Conservation (phyloP, 2,797 vertebrate species). For the Poecilia picta region DNA sequence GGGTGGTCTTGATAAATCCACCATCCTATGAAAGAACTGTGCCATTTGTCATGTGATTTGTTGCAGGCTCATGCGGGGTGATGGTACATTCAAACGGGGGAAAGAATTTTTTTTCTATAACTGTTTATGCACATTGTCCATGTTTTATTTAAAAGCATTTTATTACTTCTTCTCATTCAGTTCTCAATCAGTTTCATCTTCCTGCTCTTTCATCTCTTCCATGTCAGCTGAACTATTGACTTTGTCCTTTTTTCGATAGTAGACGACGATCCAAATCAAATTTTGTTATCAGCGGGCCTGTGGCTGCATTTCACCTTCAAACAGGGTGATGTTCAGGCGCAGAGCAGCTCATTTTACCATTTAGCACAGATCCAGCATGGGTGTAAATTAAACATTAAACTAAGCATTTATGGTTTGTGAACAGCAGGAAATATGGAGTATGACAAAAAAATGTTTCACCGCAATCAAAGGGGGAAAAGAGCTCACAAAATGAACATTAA, state of each 20-base stretch:
- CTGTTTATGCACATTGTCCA: slow-evolving; percentile 1
- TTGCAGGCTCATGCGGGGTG: slow-evolving; percentile 20
- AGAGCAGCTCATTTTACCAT: slow-evolving; percentile 21
- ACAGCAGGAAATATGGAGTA: neutral
- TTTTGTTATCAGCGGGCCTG: slow-evolving; percentile 43
- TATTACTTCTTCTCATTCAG: slow-evolving; percentile 12
- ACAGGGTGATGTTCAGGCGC: neutral
- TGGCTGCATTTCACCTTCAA: slow-evolving; percentile 54
- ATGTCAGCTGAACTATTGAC: slow-evolving; percentile 41
- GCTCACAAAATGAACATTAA: neutral
- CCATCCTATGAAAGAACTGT: slow-evolving; percentile 26
- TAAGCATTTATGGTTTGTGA: slow-evolving; percentile 5
- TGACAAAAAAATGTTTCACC: neutral
- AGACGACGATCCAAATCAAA: slow-evolving; percentile 24
- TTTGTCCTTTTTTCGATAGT: slow-evolving; percentile 46
- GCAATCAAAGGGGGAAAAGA: neutral
- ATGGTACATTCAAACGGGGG: slow-evolving; percentile 30
- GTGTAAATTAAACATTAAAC: slow-evolving; percentile 3
- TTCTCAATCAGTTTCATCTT: neutral
- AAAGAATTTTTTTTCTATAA: slow-evolving; percentile 45
- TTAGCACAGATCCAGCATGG: slow-evolving; percentile 15
- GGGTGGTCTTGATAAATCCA: slow-evolving; percentile 36
- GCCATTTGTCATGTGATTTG: slow-evolving; percentile 49
- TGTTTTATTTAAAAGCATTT: slow-evolving; percentile 10
- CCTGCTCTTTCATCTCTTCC: slow-evolving; percentile 19